Percentiles rank a stretch among this genome's conserved stretches.
These are phyloP conservation scores for Nematolebias whitei DNA, from an alignment of 2,113 vertebrate genomes.

Conservation along the genomic window DNA sequence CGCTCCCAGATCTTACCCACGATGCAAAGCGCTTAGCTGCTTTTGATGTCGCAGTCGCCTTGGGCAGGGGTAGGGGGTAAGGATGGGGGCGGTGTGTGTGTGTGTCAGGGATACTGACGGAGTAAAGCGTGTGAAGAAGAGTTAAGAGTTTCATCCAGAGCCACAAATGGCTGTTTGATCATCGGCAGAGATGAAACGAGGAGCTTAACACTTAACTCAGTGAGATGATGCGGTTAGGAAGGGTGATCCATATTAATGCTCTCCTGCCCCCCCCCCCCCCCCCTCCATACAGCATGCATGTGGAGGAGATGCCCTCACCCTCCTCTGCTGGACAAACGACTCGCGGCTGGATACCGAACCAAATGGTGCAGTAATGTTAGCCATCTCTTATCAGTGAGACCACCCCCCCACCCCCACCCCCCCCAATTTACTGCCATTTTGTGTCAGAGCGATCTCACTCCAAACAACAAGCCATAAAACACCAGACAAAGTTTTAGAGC, in stretches of 20 bases:
- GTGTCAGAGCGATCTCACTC: conserved; percentile 16
- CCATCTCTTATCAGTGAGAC: conserved; percentile 52
- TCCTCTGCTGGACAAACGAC: conserved; percentile 37
- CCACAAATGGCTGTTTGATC: conserved; percentile 75
- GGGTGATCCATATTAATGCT: conserved; percentile 77
- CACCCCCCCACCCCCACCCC: conserved; percentile 34
- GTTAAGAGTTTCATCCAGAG: conserved; percentile 65
- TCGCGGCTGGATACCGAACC: conserved; percentile 36
- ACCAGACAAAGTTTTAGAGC: conserved; percentile 36
- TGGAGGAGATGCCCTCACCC: conserved; percentile 9
- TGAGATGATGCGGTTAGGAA: conserved; percentile 67
- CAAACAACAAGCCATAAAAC: conserved; percentile 30
- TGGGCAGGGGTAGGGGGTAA: conserved; percentile 66
- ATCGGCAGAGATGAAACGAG: conserved; percentile 76
- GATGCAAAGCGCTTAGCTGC: conserved; percentile 77
- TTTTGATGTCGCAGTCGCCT: conserved; percentile 80
- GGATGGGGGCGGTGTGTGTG: conserved; percentile 66
- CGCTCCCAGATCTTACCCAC: conserved; percentile 78
- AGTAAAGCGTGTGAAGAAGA: conserved; percentile 29
- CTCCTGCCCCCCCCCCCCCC: conserved; percentile 53
- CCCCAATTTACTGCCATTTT: conserved; percentile 25
- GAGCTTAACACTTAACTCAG: conserved; percentile 76
- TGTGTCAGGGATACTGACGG: conserved; percentile 46
- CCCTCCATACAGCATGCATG: conserved; percentile 18
- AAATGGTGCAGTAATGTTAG: conserved; percentile 38